These are phyloP conservation scores for Puffinus mauretanicus DNA, from an alignment of 2,113 vertebrate species.

Conservation along the genomic window DNA sequence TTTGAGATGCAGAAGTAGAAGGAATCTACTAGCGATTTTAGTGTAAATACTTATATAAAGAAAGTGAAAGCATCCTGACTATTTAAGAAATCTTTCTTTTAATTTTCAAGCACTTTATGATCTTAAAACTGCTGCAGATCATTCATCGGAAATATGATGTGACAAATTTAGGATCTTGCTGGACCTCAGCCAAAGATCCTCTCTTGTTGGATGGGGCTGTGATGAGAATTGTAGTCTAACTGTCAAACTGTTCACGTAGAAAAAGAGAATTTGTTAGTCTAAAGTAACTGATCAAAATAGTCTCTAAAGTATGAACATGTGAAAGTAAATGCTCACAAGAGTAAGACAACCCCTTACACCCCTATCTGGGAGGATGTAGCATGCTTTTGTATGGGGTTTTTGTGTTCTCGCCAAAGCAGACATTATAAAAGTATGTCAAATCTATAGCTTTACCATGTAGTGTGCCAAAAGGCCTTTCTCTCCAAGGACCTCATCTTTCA, in stretches of 20 bases:
- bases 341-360: background rate
- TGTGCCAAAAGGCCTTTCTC: slow-evolving; percentile 77
- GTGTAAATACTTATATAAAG: background rate
- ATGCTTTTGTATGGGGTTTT: slow-evolving; percentile 62
- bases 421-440: slow-evolving; percentile 73
- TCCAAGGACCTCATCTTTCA: slow-evolving; percentile 76
- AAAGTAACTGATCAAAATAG: slow-evolving; percentile 62
- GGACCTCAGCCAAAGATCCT: slow-evolving; percentile 27
- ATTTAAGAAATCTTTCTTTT: background rate
- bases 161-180: slow-evolving; percentile 20
- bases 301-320: slow-evolving; percentile 55
- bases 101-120: slow-evolving; percentile 26
- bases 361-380: slow-evolving; percentile 26
- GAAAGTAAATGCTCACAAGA: slow-evolving; percentile 55
- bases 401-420: slow-evolving; percentile 65
- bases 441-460: slow-evolving; percentile 69
- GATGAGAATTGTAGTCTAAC: slow-evolving; percentile 12
- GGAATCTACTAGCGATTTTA: background rate
- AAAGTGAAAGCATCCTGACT: background rate
- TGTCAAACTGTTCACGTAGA: slow-evolving; percentile 29
- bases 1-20: background rate
- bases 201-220: slow-evolving; percentile 23
- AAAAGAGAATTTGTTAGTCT: slow-evolving; percentile 65
- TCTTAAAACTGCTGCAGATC: background rate
- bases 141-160: background rate